Evolutionary conservation across 2,888 invertebrate genomes (phyloP).

Genomic region (Lagria hirta): DNA sequence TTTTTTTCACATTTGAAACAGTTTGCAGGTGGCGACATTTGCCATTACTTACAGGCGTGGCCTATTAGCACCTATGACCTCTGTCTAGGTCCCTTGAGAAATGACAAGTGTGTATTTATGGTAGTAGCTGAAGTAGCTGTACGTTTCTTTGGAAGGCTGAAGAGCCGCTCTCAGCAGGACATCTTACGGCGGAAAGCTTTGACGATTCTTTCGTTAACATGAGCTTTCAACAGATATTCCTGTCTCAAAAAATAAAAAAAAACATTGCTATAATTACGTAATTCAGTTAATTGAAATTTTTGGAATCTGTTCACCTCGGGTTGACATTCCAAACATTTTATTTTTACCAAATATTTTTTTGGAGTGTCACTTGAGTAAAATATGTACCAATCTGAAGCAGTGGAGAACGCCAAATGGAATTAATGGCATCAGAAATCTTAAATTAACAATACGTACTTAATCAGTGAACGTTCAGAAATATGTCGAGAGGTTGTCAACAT

Average conservation of each 20-base stretch:
- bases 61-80: slow-evolving; percentile 38
- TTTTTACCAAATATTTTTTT: slow-evolving; percentile 15
- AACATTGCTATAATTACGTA: slow-evolving; percentile 13
- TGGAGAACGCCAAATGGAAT: slow-evolving; percentile 14
- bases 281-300: slow-evolving; percentile 23
- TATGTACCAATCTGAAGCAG: slow-evolving; percentile 22
- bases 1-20: too few species aligned
- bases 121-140: slow-evolving; percentile 33
- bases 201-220: slow-evolving; percentile 24
- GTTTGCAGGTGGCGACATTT: slow-evolving; percentile 34
- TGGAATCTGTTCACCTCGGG: slow-evolving; percentile 15
- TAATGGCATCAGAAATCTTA: slow-evolving; percentile 24
- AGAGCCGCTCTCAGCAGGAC: slow-evolving; percentile 36
- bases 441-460: slow-evolving; percentile 27
- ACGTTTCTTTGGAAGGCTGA: slow-evolving; percentile 28
- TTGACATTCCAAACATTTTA: slow-evolving; percentile 20
- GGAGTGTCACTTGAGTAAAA: slow-evolving; percentile 21
- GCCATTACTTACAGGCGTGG: slow-evolving; percentile 32
- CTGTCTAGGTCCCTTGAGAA: slow-evolving; percentile 29
- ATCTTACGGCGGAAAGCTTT: slow-evolving; percentile 26
- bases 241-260: too few species aligned
- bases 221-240: slow-evolving; percentile 26
- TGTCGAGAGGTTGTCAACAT: slow-evolving; percentile 21
- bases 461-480: slow-evolving; percentile 24
- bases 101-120: slow-evolving; percentile 36